Percentiles rank a stretch among this genome's conserved stretches.
These are phyloP conservation scores for Chrysaora quinquecirrha DNA, from an alignment of 30 jellyfish, hydroid and myxozoan genomes.

Conservation along the genomic window DNA sequence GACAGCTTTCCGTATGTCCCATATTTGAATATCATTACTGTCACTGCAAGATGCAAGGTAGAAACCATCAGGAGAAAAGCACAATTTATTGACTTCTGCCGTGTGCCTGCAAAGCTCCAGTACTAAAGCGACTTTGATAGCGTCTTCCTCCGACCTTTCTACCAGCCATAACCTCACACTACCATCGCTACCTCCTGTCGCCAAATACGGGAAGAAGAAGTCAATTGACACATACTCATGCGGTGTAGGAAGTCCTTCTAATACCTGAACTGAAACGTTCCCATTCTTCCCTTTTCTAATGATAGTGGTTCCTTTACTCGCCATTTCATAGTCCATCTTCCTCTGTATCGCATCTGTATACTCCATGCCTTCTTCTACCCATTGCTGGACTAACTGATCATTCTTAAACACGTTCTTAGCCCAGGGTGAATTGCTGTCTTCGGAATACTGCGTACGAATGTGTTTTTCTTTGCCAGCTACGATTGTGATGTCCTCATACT, in stretches of 20 bases:
- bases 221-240: constrained; percentile 42
- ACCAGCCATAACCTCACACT: constrained; percentile 31
- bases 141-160: not conserved
- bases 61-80: constrained; percentile 25
- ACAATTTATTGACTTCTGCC: constrained; percentile 13
- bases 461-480: constrained; percentile 28
- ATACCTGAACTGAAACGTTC: not conserved
- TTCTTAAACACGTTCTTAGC: constrained; percentile 24
- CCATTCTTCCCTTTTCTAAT: not conserved
- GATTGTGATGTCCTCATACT: constrained; percentile 1
- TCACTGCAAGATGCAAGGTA: constrained; percentile 37
- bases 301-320: constrained; percentile 33
- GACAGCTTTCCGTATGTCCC: constrained; percentile 1
- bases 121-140: not conserved
- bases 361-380: constrained; percentile 48
- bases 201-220: constrained; percentile 37
- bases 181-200: constrained; percentile 58
- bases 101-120: constrained; percentile 24
- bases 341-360: constrained; percentile 26
- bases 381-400: constrained; percentile 16
- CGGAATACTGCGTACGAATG: constrained; percentile 42
- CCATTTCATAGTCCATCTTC: constrained; percentile 44
- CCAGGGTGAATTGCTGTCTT: constrained; percentile 46
- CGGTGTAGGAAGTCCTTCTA: constrained; percentile 44
- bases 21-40: constrained; percentile 15